Conservation (phyloP, 1,140 invertebrate genomes). For the Tetragonula clypearis region DNA sequence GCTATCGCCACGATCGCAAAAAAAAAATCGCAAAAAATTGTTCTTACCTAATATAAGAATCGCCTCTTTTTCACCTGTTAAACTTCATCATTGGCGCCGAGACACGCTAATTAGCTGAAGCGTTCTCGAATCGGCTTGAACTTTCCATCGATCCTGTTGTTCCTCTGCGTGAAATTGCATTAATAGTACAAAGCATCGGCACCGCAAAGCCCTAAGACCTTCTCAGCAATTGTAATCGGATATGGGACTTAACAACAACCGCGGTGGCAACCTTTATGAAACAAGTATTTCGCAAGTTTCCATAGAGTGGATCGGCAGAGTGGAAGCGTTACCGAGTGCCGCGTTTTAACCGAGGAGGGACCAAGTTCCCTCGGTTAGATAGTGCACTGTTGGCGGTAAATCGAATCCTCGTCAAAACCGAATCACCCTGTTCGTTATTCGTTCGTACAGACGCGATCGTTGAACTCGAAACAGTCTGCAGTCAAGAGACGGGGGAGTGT, state of each 20-base stretch:
- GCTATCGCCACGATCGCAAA: too few relatives aligned
- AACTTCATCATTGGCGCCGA: neutral
- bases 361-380: neutral
- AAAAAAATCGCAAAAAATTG: too few relatives aligned
- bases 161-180: neutral
- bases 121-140: neutral
- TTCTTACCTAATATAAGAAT: too few relatives aligned
- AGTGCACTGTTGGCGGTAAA: neutral
- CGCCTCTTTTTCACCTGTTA: neutral
- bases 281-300: conserved; percentile 33
- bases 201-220: neutral
- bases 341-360: conserved; percentile 1
- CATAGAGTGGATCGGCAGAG: neutral
- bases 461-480: neutral
- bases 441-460: neutral
- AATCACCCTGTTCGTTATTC: neutral
- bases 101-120: neutral
- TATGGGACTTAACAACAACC: conserved; percentile 30
- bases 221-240: conserved; percentile 44
- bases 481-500: too few relatives aligned
- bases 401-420: neutral
- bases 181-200: conserved; percentile 8
- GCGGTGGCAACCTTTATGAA: neutral
- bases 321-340: neutral
- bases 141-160: conserved; percentile 1